Percentiles rank a stretch among this genome's conserved stretches.
phyloP scores from a whole-genome alignment of 1,140 invertebrate genomes.

The Hylyphantes graminicola region DNA sequence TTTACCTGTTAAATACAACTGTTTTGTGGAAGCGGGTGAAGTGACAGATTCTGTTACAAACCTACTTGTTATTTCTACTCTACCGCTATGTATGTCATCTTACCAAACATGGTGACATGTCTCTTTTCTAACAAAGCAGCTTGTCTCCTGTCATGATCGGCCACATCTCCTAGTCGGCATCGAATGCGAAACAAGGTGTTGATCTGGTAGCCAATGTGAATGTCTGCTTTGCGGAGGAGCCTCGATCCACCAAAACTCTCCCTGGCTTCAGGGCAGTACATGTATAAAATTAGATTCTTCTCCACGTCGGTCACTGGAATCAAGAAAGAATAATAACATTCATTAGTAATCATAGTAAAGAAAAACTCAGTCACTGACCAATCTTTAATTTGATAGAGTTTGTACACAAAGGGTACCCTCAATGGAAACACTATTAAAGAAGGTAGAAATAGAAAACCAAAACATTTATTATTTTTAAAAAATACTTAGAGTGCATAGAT shows the following conservation, averaged over 20 bases:
- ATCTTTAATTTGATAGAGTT: background rate
- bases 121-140: slow-evolving; percentile 77
- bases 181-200: slow-evolving; percentile 91
- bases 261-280: slow-evolving; percentile 94
- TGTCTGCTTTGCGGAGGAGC: slow-evolving; percentile 91
- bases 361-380: background rate
- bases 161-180: slow-evolving; percentile 76
- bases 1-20: too few relatives aligned
- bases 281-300: slow-evolving; percentile 93
- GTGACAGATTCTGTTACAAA: too few relatives aligned
- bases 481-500: too few relatives aligned
- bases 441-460: too few relatives aligned
- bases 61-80: too few relatives aligned
- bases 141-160: slow-evolving; percentile 72
- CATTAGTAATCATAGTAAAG: background rate
- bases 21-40: too few relatives aligned
- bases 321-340: background rate
- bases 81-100: slow-evolving; percentile 64
- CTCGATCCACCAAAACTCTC: slow-evolving; percentile 95
- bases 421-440: background rate
- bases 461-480: too few relatives aligned
- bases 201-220: slow-evolving; percentile 90
- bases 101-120: slow-evolving; percentile 91
- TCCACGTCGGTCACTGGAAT: slow-evolving; percentile 84
- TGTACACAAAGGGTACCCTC: background rate